Conservation (phyloP, 1,140 invertebrate genomes). For the Drosophila bocki region DNA sequence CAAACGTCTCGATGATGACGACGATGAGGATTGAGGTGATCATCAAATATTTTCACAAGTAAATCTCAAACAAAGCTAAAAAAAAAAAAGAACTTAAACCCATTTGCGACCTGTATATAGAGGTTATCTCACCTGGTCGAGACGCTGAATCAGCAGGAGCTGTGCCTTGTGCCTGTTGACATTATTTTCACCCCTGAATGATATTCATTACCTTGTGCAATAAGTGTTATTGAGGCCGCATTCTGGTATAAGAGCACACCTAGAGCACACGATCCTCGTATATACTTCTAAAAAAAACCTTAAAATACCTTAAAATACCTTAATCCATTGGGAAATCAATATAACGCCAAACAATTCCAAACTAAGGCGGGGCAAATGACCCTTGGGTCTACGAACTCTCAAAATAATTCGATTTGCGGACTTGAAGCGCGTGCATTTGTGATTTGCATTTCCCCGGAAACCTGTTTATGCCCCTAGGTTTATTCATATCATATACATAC, state of each 20-base stretch:
- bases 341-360: background rate
- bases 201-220: slow-evolving; percentile 4
- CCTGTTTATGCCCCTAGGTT: background rate
- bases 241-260: slow-evolving; percentile 14
- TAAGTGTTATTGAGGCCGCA: slow-evolving; percentile 11
- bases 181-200: background rate
- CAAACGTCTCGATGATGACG: slow-evolving; percentile 51
- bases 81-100: background rate
- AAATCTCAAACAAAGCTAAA: slow-evolving; percentile 30
- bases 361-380: background rate
- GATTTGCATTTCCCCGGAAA: slow-evolving; percentile 4
- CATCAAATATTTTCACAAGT: background rate
- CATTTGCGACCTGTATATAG: background rate
- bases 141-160: slow-evolving; percentile 28
- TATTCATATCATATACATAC: background rate
- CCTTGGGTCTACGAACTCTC: background rate
- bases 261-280: background rate
- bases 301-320: background rate
- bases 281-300: background rate
- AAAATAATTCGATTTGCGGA: background rate
- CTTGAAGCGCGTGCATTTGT: background rate
- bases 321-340: background rate
- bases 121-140: slow-evolving; percentile 3
- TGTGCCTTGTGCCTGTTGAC: slow-evolving; percentile 32
- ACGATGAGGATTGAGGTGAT: slow-evolving; percentile 34